Conservation (phyloP, 92 coral and sea anemone genomes). For the Scolanthus callimorphus region DNA sequence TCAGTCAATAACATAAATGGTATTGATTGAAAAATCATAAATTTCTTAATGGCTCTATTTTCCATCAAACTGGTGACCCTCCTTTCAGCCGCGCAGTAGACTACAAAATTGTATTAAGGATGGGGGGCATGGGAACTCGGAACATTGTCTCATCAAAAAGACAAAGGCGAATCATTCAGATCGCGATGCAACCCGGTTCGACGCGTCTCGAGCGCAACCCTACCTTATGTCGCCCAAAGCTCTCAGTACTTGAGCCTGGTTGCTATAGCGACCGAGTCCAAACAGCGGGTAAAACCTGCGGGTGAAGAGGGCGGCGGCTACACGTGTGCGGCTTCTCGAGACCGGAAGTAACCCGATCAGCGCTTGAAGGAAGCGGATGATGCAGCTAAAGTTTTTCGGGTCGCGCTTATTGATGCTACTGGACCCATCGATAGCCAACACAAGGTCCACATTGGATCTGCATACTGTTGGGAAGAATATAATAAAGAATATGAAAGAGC, state of each 20-base stretch:
- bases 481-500: no score
- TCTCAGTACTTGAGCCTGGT: constrained; percentile 19
- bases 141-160: no score
- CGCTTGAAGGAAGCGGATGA: constrained; percentile 54
- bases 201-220: no score
- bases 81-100: no score
- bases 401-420: constrained; percentile 57
- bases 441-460: constrained; percentile 38
- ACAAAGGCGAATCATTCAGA: no score
- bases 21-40: no score
- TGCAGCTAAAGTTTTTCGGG: constrained; percentile 49
- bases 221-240: constrained; percentile 48
- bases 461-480: no score
- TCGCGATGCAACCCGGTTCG: no score
- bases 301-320: constrained; percentile 53
- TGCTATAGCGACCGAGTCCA: constrained; percentile 45
- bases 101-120: no score
- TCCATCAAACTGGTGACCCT: no score
- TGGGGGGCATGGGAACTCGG: no score
- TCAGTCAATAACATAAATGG: not conserved
- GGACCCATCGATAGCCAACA: constrained; percentile 66
- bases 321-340: constrained; percentile 26
- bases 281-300: constrained; percentile 32
- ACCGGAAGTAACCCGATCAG: constrained; percentile 47
- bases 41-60: no score